Percentiles rank a stretch among this genome's conserved stretches.
phyloP scores from a whole-genome alignment of 2,888 invertebrate species.

The Cybosia mesomella region DNA sequence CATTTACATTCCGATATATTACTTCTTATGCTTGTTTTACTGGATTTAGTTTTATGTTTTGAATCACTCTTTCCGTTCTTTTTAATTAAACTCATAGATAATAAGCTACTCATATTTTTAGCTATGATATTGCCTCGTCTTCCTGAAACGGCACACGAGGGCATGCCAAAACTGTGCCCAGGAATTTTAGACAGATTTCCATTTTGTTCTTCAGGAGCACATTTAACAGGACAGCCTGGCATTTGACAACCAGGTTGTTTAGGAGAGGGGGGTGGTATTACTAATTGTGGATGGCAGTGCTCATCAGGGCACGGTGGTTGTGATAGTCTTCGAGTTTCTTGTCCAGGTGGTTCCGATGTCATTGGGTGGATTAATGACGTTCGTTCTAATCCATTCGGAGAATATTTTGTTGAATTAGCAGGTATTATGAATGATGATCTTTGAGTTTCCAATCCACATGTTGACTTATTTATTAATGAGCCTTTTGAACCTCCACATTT shows the following conservation, averaged over 20 bases:
- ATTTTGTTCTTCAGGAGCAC: not conserved
- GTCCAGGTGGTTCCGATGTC: too few relatives aligned
- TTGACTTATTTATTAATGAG: not conserved
- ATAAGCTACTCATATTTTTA: not conserved
- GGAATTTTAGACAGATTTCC: not conserved
- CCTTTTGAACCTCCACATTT: not conserved
- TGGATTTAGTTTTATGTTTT: slow-evolving; percentile 6
- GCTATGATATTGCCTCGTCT: not conserved
- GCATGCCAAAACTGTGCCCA: not conserved
- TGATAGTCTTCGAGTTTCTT: not conserved
- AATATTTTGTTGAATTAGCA: not conserved
- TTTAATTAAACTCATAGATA: not conserved
- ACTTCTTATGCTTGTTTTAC: slow-evolving; percentile 20
- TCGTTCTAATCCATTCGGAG: too few relatives aligned
- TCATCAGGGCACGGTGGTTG: not conserved
- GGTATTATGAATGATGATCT: not conserved
- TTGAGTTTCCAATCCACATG: not conserved
- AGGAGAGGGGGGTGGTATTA: not conserved
- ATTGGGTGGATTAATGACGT: too few relatives aligned
- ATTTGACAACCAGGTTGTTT: not conserved
- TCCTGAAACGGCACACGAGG: not conserved
- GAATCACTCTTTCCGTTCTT: not conserved
- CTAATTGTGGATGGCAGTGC: not conserved
- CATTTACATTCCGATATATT: slow-evolving; percentile 3
- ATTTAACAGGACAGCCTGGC: not conserved